phyloP scores from a whole-genome alignment of 2,888 invertebrate species.

The Antheraea assamensis region DNA sequence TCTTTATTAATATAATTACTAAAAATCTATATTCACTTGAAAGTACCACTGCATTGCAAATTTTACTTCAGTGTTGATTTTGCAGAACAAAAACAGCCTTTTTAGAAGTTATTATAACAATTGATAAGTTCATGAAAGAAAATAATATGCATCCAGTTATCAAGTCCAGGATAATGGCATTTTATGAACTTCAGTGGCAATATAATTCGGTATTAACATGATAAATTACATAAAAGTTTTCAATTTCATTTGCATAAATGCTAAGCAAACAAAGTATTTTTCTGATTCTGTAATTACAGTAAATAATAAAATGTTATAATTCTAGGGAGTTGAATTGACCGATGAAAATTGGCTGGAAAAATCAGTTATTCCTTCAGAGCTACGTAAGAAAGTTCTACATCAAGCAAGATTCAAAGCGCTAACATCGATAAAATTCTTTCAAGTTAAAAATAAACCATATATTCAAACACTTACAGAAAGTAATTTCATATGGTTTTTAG shows the following conservation, averaged over 20 bases:
- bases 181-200: slow-evolving; percentile 79
- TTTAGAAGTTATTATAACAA: slow-evolving; percentile 72
- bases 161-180: slow-evolving; percentile 73
- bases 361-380: slow-evolving; percentile 66
- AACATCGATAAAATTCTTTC: slow-evolving; percentile 72
- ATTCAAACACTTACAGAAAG: slow-evolving; percentile 75
- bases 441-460: slow-evolving; percentile 76
- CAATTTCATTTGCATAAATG: background rate
- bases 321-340: slow-evolving; percentile 72
- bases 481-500: slow-evolving; percentile 38
- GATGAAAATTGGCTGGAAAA: slow-evolving; percentile 73
- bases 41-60: background rate
- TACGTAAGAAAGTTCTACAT: slow-evolving; percentile 73
- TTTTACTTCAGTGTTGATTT: slow-evolving; percentile 22
- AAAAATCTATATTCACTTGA: background rate
- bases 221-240: background rate
- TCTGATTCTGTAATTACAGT: background rate
- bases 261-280: background rate
- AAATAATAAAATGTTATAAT: slow-evolving; percentile 17
- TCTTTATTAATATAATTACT: background rate
- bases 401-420: slow-evolving; percentile 75
- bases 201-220: slow-evolving; percentile 70
- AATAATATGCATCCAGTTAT: slow-evolving; percentile 74
- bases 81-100: slow-evolving; percentile 73
- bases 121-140: slow-evolving; percentile 76